Evolutionary conservation across 92 coral and sea anemone species (phyloP).

Genomic region (Epizoanthus ramosus): DNA sequence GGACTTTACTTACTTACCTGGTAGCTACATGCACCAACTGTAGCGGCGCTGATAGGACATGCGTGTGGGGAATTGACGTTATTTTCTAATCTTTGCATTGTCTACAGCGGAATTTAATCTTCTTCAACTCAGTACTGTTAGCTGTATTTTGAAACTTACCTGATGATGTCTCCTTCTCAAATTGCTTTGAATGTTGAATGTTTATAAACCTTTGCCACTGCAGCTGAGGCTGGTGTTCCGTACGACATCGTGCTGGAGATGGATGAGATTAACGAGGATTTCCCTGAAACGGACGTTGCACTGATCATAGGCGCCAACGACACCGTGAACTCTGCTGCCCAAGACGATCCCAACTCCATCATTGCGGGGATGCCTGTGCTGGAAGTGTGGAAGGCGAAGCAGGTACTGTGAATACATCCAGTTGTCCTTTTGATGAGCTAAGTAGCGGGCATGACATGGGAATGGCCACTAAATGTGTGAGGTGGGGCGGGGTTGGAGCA

Average conservation of each 20-base stretch:
- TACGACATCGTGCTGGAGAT: constrained; percentile 94
- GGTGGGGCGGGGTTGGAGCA: neutral
- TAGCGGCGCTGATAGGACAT: no score
- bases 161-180: no score
- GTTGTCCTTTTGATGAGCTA: constrained; percentile 6
- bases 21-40: no score
- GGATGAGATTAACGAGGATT: constrained; percentile 99
- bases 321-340: constrained; percentile 98
- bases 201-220: neutral
- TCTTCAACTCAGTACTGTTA: no score
- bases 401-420: constrained; percentile 53
- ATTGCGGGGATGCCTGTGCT: constrained; percentile 99
- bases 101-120: no score
- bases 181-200: neutral
- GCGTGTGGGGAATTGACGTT: no score
- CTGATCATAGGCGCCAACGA: constrained; percentile 97
- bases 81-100: no score
- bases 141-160: no score
- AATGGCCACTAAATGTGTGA: no score
- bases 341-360: constrained; percentile 97
- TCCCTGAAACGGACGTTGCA: constrained; percentile 90
- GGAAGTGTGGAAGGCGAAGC: constrained; percentile 97
- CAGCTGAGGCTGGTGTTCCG: constrained; percentile 99
- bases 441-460: neutral
- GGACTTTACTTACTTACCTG: no score